Base-by-base conservation (phyloP, 1,140 invertebrate genomes). In the Brachionus asplanchnoidis region DNA sequence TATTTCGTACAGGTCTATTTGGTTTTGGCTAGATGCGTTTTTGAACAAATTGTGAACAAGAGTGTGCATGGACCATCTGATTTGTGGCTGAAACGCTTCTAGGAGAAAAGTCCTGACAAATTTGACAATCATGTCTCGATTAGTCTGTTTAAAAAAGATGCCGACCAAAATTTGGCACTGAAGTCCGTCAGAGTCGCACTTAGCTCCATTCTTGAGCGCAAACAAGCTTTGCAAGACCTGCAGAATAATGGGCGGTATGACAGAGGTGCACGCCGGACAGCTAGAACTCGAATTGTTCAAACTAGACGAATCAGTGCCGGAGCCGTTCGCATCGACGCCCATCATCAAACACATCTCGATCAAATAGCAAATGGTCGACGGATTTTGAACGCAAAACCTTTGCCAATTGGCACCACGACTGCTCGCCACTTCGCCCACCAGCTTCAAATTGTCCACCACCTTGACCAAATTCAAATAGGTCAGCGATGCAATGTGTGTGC, bases 331-430 rank as follows among this genome's bases (percentile, higher is more conserved):
- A 91, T 93, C 91, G 0, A 95, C 93, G 86, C 85, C 87, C 65
- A 66, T 86, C 85, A 50, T 87, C 84, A 75, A 56, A 77, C 84
- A 28, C 14, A 85, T 36, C 68, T 85, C 73, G 79, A 83, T 20
- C 23, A 46, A 65, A 20, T 80, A 65, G 32, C 12, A 70, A 42
- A 86, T 26, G 12, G 12, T 26, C 8, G 26, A 36, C 28, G 82
- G 75, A 68, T 73, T 46, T 20, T 66, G 46, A 20, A 83, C n/a
- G 42, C 96, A 98, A 89, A 95, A 96, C 86, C 93, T 92, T 89
- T 98, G 96, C 97, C 97, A 98, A 90, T 98, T 98, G 82, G 94
- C 92, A 0, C 95, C 95, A n/a, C 96, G 93, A 86, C 93, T 93
- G 14, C 93, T 93, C 23, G 95, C 95, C 85, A 98, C 95, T 88